A percentile compares a stretch with the other conserved stretches of the same genome.
Conservation (phyloP, 1,140 invertebrate genomes). For the Drosophila repleta region DNA sequence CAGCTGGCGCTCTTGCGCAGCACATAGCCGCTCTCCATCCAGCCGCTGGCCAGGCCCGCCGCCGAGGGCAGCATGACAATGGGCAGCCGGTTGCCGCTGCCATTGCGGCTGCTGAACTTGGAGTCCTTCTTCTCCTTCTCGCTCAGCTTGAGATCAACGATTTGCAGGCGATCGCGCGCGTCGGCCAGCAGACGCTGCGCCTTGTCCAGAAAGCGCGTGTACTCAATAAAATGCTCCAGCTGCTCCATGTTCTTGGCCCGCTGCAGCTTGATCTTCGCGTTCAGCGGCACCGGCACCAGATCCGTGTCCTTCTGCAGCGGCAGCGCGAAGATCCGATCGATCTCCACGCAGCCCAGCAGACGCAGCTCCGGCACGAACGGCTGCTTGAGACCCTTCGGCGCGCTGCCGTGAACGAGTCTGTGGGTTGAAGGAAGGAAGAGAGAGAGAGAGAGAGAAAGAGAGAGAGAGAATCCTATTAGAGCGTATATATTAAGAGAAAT, state of each 20-base stretch:
- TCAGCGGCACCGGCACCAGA: conserved; percentile 92
- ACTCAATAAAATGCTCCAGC: conserved; percentile 91
- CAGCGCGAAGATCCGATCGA: conserved; percentile 92
- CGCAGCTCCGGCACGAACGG: conserved; percentile 93
- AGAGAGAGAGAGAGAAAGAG: neutral
- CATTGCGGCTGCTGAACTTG: conserved; percentile 79
- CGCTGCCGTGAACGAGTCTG: conserved; percentile 93
- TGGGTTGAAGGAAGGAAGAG: neutral
- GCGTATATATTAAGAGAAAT: neutral
- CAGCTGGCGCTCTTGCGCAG: conserved; percentile 89
- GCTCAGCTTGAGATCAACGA: conserved; percentile 90
- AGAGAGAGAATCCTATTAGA: neutral
- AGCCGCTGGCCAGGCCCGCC: conserved; percentile 72
- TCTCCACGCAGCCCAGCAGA: conserved; percentile 92
- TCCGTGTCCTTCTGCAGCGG: conserved; percentile 92
- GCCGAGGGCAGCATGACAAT: conserved; percentile 84
- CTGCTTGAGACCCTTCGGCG: conserved; percentile 91
- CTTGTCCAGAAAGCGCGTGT: conserved; percentile 91
- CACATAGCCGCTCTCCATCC: conserved; percentile 85
- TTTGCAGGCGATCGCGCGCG: conserved; percentile 92
- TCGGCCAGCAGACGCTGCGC: conserved; percentile 91
- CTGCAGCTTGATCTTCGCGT: conserved; percentile 93
- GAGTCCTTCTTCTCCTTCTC: conserved; percentile 85
- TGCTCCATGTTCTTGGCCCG: conserved; percentile 93
- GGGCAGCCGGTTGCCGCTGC: conserved; percentile 63